Percentiles rank a stretch among this genome's conserved stretches.
These are phyloP conservation scores for Selenia dentaria DNA, from an alignment of 2,888 invertebrate genomes.

Conservation along the genomic window DNA sequence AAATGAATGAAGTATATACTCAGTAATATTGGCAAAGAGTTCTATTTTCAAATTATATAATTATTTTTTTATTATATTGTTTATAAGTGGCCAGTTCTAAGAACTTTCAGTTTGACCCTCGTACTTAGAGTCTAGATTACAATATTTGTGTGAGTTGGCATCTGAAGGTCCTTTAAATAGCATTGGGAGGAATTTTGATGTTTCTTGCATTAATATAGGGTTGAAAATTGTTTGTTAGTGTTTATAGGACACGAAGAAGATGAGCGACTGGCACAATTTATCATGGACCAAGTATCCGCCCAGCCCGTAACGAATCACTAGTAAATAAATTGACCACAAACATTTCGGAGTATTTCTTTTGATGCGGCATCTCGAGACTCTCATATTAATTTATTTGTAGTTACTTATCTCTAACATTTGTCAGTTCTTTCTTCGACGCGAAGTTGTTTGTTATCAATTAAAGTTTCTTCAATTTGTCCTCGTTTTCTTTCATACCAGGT, in stretches of 20 bases:
- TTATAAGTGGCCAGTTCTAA: no score
- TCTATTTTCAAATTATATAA: no score
- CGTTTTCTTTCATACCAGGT: background rate
- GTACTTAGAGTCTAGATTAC: slow-evolving; percentile 56
- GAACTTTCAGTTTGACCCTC: no score
- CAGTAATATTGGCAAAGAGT: no score
- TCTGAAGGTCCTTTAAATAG: slow-evolving; percentile 10
- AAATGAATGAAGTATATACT: no score
- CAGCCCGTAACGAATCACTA: slow-evolving; percentile 78
- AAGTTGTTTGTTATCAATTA: slow-evolving; percentile 34
- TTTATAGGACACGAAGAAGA: slow-evolving; percentile 52
- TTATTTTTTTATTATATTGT: no score
- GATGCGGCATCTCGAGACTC: slow-evolving; percentile 51
- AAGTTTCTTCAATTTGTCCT: slow-evolving; percentile 28
- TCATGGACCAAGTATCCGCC: slow-evolving; percentile 82
- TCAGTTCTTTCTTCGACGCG: slow-evolving; percentile 38
- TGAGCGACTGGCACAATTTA: slow-evolving; percentile 75
- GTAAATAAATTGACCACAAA: slow-evolving; percentile 82
- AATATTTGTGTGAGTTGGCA: slow-evolving; percentile 24
- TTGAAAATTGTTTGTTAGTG: slow-evolving; percentile 36
- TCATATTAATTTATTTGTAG: slow-evolving; percentile 60
- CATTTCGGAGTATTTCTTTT: slow-evolving; percentile 72
- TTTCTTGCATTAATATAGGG: slow-evolving; percentile 39
- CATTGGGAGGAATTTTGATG: slow-evolving; percentile 36
- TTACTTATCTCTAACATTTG: slow-evolving; percentile 44